Conservation (phyloP, 1,140 invertebrate species). For the Goniozus legneri region DNA sequence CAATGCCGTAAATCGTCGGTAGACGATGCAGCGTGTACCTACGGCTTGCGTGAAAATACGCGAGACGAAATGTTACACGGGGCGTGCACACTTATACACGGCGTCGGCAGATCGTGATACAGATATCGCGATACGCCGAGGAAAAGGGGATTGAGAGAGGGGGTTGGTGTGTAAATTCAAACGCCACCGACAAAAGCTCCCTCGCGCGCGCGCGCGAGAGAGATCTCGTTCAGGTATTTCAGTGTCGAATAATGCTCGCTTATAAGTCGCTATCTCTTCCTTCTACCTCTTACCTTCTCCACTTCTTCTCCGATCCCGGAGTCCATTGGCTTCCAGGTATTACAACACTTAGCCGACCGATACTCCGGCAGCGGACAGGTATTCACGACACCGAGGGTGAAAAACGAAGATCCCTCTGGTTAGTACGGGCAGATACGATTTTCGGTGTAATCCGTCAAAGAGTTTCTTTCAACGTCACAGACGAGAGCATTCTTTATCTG, state of each 20-base stretch:
- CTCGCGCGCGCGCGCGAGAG: constrained; percentile 8
- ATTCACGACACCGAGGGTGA: no score
- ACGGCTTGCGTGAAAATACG: no score
- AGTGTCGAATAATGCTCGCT: constrained; percentile 3
- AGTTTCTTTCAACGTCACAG: constrained; percentile 46
- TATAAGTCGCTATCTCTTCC: constrained; percentile 21
- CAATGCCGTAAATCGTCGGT: no score
- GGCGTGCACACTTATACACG: no score
- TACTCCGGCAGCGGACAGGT: no score
- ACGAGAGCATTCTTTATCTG: constrained; percentile 44
- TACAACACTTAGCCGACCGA: constrained; percentile 35
- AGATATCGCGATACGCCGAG: no score
- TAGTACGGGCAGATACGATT: constrained; percentile 44
- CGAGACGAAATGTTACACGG: no score
- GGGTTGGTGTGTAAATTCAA: no score
- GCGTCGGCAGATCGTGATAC: constrained; percentile 17
- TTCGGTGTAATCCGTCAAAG: constrained; percentile 52
- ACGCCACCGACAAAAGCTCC: constrained; percentile 19
- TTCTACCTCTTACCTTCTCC: constrained; percentile 15
- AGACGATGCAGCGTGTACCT: no score
- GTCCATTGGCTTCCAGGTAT: constrained; percentile 26
- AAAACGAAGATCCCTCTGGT: neutral
- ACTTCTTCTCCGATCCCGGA: constrained; percentile 21
- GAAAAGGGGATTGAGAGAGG: no score
- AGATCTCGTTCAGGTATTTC: constrained; percentile 3